Percentiles rank a stretch among this genome's conserved stretches.
Evolutionary conservation across 2,797 vertebrate species (phyloP).

Genomic region (Halcyon leucocephala): DNA sequence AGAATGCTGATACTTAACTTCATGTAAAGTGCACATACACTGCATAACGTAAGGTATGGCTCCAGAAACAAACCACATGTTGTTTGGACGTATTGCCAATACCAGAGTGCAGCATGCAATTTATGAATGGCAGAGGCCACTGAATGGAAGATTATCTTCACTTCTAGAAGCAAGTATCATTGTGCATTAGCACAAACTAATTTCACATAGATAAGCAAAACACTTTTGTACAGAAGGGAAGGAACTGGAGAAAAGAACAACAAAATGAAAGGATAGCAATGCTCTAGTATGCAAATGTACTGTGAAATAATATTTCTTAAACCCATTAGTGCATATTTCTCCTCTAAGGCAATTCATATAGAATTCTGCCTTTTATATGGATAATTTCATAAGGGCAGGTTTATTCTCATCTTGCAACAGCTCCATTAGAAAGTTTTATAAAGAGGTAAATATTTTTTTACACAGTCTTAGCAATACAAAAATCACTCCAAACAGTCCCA

Average conservation of each 20-base stretch:
- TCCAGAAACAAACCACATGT: not conserved
- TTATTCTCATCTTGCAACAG: not conserved
- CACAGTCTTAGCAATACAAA: not conserved
- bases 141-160: not conserved
- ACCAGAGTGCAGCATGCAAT: not conserved
- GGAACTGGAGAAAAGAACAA: not conserved
- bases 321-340: not conserved
- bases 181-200: not conserved
- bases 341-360: not conserved
- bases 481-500: not conserved
- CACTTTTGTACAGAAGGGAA: not conserved
- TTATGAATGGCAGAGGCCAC: not conserved
- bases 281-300: not conserved
- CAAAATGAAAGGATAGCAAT: not conserved
- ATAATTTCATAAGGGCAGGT: not conserved
- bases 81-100: accelerated
- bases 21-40: accelerated
- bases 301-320: not conserved
- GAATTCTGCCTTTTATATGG: not conserved
- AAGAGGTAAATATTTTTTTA: not conserved
- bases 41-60: not conserved
- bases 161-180: not conserved
- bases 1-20: not conserved
- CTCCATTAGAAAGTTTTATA: not conserved
- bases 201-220: not conserved